These are phyloP conservation scores for Indri indri DNA, from an alignment of 2,113 vertebrate genomes.

Conservation along the genomic window DNA sequence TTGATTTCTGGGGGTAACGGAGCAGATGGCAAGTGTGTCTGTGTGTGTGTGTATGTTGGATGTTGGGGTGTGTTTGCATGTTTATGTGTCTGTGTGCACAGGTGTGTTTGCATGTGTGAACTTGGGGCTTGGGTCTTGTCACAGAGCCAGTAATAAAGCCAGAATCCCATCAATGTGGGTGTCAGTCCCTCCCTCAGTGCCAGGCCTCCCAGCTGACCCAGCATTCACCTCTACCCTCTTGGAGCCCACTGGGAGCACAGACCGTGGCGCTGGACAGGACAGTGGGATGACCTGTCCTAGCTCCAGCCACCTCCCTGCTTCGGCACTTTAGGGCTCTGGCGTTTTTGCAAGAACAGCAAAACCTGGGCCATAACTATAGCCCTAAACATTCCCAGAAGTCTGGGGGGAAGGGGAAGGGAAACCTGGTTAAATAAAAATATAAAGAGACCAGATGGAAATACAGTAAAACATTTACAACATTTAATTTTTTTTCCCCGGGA, in stretches of 20 bases:
- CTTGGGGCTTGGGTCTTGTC: not conserved
- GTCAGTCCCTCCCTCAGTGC: not conserved
- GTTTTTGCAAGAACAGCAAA: not conserved
- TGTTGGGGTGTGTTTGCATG: not conserved
- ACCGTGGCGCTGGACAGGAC: not conserved
- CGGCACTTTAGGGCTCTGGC: not conserved
- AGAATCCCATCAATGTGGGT: not conserved
- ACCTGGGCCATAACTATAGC: not conserved
- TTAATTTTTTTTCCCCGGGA: not conserved
- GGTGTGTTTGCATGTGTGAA: not conserved
- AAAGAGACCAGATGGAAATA: not conserved
- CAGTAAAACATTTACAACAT: not conserved
- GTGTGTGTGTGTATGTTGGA: not conserved
- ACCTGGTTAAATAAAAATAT: not conserved
- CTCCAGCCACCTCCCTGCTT: not conserved
- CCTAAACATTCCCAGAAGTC: not conserved
- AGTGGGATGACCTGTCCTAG: not conserved
- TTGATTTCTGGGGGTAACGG: not conserved
- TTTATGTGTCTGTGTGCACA: not conserved
- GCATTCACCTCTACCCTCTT: not conserved
- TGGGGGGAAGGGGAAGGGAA: not conserved
- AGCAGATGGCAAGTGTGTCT: not conserved
- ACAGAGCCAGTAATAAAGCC: not conserved
- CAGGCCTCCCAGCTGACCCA: not conserved
- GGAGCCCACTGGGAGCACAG: not conserved